Percentiles rank a stretch among this genome's conserved stretches.
Evolutionary conservation across 2,888 invertebrate species (phyloP).

Genomic region (Tachina fera): DNA sequence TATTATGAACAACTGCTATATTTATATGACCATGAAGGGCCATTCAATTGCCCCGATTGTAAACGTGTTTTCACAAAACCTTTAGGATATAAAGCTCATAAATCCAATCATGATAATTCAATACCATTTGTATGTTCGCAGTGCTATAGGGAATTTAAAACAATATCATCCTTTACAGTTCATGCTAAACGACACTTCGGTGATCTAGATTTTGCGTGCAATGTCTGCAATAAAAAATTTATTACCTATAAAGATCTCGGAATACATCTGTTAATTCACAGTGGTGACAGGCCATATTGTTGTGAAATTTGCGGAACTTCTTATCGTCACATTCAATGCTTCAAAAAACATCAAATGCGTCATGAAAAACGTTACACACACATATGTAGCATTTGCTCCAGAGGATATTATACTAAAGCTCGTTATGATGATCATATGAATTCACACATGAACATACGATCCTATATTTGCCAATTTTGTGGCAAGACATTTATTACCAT

Average conservation of each 20-base stretch:
- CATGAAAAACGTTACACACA: conserved; percentile 63
- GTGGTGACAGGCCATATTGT: conserved; percentile 59
- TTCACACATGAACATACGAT: conserved; percentile 62
- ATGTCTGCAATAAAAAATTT: conserved; percentile 59
- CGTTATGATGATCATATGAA: conserved; percentile 66
- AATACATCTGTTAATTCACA: conserved; percentile 62
- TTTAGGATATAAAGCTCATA: conserved; percentile 57
- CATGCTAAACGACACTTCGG: conserved; percentile 64
- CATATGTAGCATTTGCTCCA: conserved; percentile 65
- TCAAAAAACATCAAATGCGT: conserved; percentile 57
- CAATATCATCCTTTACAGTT: conserved; percentile 43
- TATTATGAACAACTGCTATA: conserved; percentile 59
- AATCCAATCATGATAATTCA: conserved; percentile 62
- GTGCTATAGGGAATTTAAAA: conserved; percentile 58
- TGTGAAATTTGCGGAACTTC: conserved; percentile 68
- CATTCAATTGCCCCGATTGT: conserved; percentile 61
- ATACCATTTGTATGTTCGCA: conserved; percentile 60
- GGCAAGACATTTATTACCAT: conserved; percentile 63
- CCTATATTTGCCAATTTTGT: conserved; percentile 61
- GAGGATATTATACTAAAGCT: conserved; percentile 63
- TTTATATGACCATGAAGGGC: conserved; percentile 63
- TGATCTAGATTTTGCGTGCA: conserved; percentile 57
- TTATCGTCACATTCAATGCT: conserved; percentile 55
- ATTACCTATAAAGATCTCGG: conserved; percentile 49
- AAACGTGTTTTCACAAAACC: conserved; percentile 43